These are phyloP conservation scores for Drosophila bipectinata DNA, from an alignment of 1,140 invertebrate species.

Conservation along the genomic window DNA sequence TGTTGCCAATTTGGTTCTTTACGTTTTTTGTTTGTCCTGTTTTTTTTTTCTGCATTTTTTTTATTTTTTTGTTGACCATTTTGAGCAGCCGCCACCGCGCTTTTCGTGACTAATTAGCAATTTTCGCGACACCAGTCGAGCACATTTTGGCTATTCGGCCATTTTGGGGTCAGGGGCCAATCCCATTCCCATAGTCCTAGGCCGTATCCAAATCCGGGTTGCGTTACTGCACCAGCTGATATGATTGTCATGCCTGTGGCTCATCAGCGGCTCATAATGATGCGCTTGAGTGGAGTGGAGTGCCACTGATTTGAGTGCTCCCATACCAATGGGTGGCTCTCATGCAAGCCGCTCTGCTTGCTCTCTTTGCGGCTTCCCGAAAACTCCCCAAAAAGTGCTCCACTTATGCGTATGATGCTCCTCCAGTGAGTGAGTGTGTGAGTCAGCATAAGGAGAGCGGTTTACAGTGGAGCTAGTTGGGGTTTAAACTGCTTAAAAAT, in stretches of 20 bases:
- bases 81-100: constrained; percentile 38
- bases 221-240: constrained; percentile 1
- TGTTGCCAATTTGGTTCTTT: constrained; percentile 57
- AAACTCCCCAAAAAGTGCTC: constrained; percentile 30
- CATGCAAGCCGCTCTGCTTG: constrained; percentile 42
- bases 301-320: constrained; percentile 72
- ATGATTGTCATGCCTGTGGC: constrained; percentile 63
- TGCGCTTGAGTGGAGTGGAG: constrained; percentile 25
- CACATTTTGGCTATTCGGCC: constrained; percentile 12
- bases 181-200: constrained; percentile 3
- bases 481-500: background rate
- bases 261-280: constrained; percentile 49
- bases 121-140: constrained; percentile 55
- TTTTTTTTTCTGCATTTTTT: constrained; percentile 23
- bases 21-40: constrained; percentile 15
- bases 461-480: constrained; percentile 1
- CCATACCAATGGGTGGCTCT: constrained; percentile 55
- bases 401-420: constrained; percentile 25
- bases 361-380: constrained; percentile 5
- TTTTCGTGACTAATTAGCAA: constrained; percentile 78
- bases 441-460: constrained; percentile 27
- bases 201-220: background rate
- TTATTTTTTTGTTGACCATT: constrained; percentile 52
- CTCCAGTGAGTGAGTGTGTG: constrained; percentile 17
- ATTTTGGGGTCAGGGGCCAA: constrained; percentile 36